Evolutionary conservation across 2,797 vertebrate species (phyloP).

Genomic region (Pyrocephalus nanus): DNA sequence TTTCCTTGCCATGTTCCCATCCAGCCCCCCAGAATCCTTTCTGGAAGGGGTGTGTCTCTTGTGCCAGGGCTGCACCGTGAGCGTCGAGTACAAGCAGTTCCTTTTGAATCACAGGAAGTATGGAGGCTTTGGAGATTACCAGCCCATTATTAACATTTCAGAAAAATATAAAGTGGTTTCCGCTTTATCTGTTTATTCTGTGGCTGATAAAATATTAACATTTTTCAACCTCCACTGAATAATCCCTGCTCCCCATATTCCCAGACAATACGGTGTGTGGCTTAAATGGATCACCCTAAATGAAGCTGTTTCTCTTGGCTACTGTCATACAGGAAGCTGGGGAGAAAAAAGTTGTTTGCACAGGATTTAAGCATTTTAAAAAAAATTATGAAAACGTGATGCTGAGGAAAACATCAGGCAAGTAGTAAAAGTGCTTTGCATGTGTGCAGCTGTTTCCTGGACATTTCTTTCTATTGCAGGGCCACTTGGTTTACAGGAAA

Average conservation of each 20-base stretch:
- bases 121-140: conserved; percentile 75
- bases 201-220: conserved; percentile 71
- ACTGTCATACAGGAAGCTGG: conserved; percentile 77
- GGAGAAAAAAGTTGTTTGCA: conserved; percentile 75
- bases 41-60: conserved; percentile 18
- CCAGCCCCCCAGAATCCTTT: not conserved
- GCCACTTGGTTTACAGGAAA: conserved; percentile 66
- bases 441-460: conserved; percentile 76
- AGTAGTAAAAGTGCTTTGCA: conserved; percentile 69
- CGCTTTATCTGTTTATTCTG: conserved; percentile 78
- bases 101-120: conserved; percentile 76
- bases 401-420: conserved; percentile 67
- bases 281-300: conserved; percentile 39
- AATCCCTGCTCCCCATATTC: conserved; percentile 58
- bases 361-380: conserved; percentile 75
- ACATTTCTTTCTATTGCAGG: conserved; percentile 58
- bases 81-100: conserved; percentile 25
- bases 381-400: conserved; percentile 50
- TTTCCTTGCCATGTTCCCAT: conserved; percentile 1
- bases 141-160: conserved; percentile 74
- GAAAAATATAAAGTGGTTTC: conserved; percentile 71
- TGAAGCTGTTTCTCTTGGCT: conserved; percentile 72
- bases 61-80: conserved; percentile 7
- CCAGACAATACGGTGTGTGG: conserved; percentile 60
- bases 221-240: conserved; percentile 61